Evolutionary conservation across 2,113 vertebrate species (phyloP).

Genomic region (Phyllostomus discolor): DNA sequence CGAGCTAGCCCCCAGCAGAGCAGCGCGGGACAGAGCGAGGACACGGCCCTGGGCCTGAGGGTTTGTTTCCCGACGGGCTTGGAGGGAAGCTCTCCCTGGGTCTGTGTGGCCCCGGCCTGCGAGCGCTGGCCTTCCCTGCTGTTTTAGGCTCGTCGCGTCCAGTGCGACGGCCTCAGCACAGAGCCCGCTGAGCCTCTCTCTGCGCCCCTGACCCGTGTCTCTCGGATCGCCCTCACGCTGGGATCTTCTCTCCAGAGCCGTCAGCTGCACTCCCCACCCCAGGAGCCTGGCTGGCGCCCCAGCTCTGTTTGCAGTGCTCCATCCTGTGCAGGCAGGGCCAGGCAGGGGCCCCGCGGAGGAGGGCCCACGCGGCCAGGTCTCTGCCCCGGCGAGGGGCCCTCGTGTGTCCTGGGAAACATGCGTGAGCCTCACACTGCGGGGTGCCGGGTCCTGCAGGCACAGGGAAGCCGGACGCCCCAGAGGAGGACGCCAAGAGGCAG

Average conservation of each 20-base stretch:
- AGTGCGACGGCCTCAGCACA: neutral
- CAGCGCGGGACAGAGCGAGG: neutral
- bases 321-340: neutral
- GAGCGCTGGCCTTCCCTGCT: neutral
- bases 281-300: conserved; percentile 30
- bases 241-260: conserved; percentile 58
- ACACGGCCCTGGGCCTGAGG: neutral
- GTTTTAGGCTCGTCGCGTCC: neutral
- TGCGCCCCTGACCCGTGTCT: conserved; percentile 4
- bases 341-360: neutral
- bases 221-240: neutral
- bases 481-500: neutral
- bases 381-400: neutral
- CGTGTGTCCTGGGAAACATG: neutral
- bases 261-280: conserved; percentile 49
- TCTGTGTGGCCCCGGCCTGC: neutral
- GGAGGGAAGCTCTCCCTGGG: neutral
- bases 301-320: conserved; percentile 28
- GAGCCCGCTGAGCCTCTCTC: neutral
- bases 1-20: neutral
- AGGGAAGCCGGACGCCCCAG: neutral
- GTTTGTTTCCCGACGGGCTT: neutral
- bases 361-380: neutral
- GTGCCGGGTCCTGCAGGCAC: neutral
- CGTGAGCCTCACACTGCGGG: neutral